Evolutionary conservation across 2,113 vertebrate species (phyloP).

Genomic region (Erinaceus europaeus): DNA sequence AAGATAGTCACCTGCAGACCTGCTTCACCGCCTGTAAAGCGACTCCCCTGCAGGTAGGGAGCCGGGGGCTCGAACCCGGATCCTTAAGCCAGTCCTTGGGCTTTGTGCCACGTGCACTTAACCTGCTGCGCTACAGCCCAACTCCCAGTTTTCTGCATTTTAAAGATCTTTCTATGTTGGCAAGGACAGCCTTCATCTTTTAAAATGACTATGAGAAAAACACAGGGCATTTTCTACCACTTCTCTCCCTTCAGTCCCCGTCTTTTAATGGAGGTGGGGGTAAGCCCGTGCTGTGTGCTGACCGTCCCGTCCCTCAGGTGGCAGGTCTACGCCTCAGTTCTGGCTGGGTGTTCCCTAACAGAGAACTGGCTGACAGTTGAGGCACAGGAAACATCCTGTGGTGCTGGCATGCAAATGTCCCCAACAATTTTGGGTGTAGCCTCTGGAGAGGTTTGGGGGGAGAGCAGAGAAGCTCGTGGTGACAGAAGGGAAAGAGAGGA

Average conservation of each 20-base stretch:
- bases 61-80: no score
- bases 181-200: constrained; percentile 8
- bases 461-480: neutral
- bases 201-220: constrained; percentile 4
- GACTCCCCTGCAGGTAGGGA: no score
- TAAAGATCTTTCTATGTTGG: constrained; percentile 14
- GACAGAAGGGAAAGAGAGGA: neutral
- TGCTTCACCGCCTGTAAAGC: no score
- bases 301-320: neutral
- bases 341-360: neutral
- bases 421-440: constrained; percentile 22
- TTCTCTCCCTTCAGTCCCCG: no score
- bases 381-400: constrained; percentile 37
- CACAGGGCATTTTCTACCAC: neutral
- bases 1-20: no score
- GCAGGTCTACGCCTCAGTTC: neutral
- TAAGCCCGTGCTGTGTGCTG: no score
- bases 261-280: no score
- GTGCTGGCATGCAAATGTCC: neutral
- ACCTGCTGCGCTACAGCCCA: no score
- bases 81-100: no score
- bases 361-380: constrained; percentile 5
- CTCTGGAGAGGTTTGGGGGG: neutral
- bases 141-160: neutral
- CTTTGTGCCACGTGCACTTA: no score